Conservation (phyloP, 2,888 invertebrate genomes). For the Blastobasis lacticolella region DNA sequence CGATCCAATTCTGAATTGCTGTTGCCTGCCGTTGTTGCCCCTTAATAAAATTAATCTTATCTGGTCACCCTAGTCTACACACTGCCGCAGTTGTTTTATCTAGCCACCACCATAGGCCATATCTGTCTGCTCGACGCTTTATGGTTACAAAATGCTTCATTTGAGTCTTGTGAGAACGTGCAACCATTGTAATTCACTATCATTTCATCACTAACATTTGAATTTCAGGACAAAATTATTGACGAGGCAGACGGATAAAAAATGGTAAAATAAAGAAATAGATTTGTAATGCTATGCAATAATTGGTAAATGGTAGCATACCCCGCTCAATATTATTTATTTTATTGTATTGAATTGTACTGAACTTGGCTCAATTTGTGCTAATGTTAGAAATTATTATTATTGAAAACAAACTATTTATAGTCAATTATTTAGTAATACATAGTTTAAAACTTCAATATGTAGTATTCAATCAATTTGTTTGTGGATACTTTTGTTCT, state of each 20-base stretch:
- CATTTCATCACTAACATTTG: slow-evolving; percentile 72
- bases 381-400: too few relatives aligned
- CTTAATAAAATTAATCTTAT: too few relatives aligned
- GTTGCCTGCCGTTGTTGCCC: too few relatives aligned
- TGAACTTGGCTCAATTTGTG: too few relatives aligned
- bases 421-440: neutral
- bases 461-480: neutral
- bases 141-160: too few relatives aligned
- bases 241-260: slow-evolving; percentile 88
- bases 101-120: too few relatives aligned
- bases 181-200: slow-evolving; percentile 29
- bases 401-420: too few relatives aligned
- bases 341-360: neutral
- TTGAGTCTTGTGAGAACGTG: neutral
- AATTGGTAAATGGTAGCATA: slow-evolving; percentile 40
- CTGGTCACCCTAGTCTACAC: too few relatives aligned
- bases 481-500: too few relatives aligned
- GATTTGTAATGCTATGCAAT: slow-evolving; percentile 48
- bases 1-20: neutral
- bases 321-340: slow-evolving; percentile 16
- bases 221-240: slow-evolving; percentile 91
- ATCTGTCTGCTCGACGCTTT: too few relatives aligned
- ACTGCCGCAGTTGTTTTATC: too few relatives aligned
- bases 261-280: slow-evolving; percentile 79
- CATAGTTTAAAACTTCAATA: too few relatives aligned